Evolutionary conservation across 64 coral and sea anemone species (phyloP).

Genomic region (Trachythela sp.): DNA sequence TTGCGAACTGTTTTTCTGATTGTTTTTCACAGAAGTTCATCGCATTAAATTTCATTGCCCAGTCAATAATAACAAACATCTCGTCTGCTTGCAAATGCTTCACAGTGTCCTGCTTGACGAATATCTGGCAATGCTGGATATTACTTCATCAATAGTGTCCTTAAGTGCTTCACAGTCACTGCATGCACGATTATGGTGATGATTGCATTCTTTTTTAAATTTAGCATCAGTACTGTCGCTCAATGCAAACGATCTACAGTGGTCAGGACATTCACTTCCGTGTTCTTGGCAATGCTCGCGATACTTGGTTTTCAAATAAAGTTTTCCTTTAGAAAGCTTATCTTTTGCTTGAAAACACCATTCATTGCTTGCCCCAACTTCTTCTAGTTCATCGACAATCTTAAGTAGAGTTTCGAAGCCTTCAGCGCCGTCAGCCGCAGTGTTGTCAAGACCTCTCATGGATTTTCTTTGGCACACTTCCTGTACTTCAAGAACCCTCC

Average conservation of each 20-base stretch:
- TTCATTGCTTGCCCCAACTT: neutral
- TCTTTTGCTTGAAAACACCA: neutral
- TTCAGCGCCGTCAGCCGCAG: slow-evolving; percentile 30
- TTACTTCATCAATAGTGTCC: neutral
- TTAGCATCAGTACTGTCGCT: no score
- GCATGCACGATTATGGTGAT: no score
- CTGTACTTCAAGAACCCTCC: neutral
- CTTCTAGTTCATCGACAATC: slow-evolving; percentile 19
- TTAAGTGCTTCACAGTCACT: slow-evolving; percentile 26
- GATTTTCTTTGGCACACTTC: slow-evolving; percentile 11
- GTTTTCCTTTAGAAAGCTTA: no score
- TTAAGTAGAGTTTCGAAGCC: neutral
- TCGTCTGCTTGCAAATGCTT: no score
- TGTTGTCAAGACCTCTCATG: slow-evolving; percentile 22
- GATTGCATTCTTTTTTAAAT: no score
- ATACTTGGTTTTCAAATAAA: no score
- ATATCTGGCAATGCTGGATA: neutral
- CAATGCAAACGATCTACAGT: no score
- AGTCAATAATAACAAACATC: slow-evolving; percentile 45
- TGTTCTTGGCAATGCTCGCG: no score
- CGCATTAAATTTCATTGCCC: slow-evolving; percentile 45
- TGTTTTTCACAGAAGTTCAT: slow-evolving; percentile 35
- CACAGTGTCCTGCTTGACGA: slow-evolving; percentile 22
- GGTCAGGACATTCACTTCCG: no score
- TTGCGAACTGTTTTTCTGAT: slow-evolving; percentile 3